Evolutionary conservation across 2,113 vertebrate species (phyloP).

Genomic region (Puntigrus tetrazona): DNA sequence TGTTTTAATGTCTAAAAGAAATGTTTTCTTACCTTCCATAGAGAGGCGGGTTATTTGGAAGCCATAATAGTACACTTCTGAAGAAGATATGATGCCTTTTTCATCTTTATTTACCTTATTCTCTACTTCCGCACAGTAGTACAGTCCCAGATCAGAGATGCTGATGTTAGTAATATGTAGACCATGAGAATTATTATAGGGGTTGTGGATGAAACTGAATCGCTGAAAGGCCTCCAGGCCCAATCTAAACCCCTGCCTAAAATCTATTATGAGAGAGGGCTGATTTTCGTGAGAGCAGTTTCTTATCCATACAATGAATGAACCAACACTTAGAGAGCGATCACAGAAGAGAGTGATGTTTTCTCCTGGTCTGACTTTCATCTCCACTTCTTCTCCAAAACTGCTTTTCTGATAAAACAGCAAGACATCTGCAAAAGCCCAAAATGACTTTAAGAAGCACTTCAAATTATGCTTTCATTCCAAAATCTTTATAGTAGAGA

Average conservation of each 20-base stretch:
- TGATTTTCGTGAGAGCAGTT: constrained; percentile 21
- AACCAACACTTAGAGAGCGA: not conserved
- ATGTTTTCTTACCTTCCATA: not conserved
- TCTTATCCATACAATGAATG: not conserved
- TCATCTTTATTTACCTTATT: not conserved
- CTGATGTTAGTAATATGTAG: constrained; percentile 53
- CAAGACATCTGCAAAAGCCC: not conserved
- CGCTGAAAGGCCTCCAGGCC: not conserved
- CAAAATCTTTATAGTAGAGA: not conserved
- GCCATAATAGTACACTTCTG: constrained; percentile 22
- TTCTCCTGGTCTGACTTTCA: not conserved
- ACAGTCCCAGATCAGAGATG: constrained; percentile 52
- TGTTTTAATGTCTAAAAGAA: too few relatives aligned
- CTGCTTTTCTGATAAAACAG: not conserved
- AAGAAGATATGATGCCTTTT: not conserved
- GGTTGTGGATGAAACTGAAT: not conserved
- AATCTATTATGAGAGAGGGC: not conserved
- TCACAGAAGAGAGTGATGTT: not conserved
- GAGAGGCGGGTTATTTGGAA: not conserved
- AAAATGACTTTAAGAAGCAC: not conserved
- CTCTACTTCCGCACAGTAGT: constrained; percentile 44
- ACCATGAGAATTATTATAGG: not conserved
- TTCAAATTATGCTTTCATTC: not conserved
- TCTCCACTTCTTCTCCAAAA: not conserved
- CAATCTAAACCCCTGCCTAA: rapidly evolving